phyloP scores from a whole-genome alignment of 2,797 vertebrate genomes.

The Sphaeramia orbicularis region DNA sequence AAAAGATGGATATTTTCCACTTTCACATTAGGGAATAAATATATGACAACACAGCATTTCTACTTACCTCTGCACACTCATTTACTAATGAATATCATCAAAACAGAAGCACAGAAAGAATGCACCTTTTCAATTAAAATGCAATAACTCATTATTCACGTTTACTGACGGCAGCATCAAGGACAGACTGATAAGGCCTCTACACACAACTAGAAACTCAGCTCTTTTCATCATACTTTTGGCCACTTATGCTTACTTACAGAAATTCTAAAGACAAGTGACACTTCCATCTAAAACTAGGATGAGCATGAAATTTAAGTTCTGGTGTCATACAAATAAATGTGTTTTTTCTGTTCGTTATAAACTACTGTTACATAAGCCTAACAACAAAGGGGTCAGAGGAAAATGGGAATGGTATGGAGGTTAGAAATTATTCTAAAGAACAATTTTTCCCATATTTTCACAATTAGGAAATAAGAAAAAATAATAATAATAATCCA shows the following conservation, averaged over 20 bases:
- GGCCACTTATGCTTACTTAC: background rate
- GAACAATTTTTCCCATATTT: too few relatives aligned
- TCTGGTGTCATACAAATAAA: too few relatives aligned
- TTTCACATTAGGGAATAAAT: constrained; percentile 42
- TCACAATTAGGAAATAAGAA: too few relatives aligned
- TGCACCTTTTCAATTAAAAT: constrained; percentile 2
- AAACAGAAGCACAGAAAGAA: background rate
- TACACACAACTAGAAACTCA: constrained; percentile 2
- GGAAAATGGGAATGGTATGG: too few relatives aligned
- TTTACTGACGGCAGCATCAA: background rate
- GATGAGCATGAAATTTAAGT: too few relatives aligned
- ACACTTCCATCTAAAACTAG: too few relatives aligned
- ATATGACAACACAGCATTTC: constrained; percentile 4
- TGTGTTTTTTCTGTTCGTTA: too few relatives aligned
- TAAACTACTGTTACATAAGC: too few relatives aligned
- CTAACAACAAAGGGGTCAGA: too few relatives aligned
- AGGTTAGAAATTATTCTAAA: too few relatives aligned
- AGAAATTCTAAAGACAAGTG: too few relatives aligned
- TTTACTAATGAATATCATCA: constrained; percentile 1
- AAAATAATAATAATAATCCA: too few relatives aligned
- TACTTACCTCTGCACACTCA: constrained; percentile 1
- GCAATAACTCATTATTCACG: background rate
- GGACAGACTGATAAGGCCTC: constrained; percentile 6
- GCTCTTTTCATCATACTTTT: constrained; percentile 24
- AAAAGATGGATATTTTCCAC: constrained; percentile 46